Evolutionary conservation across 2,113 vertebrate genomes (phyloP).

Genomic region (Tautogolabrus adspersus): DNA sequence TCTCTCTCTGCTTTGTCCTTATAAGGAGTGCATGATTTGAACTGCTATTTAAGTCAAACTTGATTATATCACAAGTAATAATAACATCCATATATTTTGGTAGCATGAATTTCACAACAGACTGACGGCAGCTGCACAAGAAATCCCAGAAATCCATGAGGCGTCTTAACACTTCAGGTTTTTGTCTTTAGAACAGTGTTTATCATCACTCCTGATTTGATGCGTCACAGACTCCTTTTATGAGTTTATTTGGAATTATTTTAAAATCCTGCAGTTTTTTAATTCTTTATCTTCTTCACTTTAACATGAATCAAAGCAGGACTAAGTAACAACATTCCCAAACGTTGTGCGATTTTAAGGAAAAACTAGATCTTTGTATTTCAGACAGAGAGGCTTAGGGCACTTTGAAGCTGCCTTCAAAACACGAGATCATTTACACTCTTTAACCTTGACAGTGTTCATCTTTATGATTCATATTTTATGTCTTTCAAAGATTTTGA

Average conservation of each 20-base stretch:
- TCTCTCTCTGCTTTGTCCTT: slow-evolving; percentile 40
- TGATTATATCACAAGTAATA: slow-evolving; percentile 44
- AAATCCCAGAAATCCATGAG: slow-evolving; percentile 8
- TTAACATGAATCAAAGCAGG: too few relatives aligned
- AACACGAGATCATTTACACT: too few relatives aligned
- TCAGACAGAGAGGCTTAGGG: too few relatives aligned
- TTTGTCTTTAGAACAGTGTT: too few relatives aligned
- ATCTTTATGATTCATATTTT: too few relatives aligned
- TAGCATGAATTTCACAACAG: slow-evolving; percentile 9
- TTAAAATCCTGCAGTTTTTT: too few relatives aligned
- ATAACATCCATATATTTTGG: slow-evolving; percentile 33
- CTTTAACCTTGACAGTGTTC: too few relatives aligned
- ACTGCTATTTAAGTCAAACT: slow-evolving; percentile 31
- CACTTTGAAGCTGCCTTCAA: too few relatives aligned
- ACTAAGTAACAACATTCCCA: background rate
- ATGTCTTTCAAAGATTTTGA: background rate
- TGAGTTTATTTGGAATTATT: background rate
- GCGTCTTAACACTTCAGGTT: background rate
- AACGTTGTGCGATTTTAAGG: background rate
- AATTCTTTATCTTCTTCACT: too few relatives aligned
- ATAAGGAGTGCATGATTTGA: slow-evolving; percentile 54
- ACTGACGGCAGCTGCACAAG: background rate
- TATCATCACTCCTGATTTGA: too few relatives aligned
- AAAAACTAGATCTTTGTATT: background rate
- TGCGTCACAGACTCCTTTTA: too few relatives aligned